These are phyloP conservation scores for Cryptoprocta ferox DNA, from an alignment of 2,797 vertebrate genomes.

Conservation along the genomic window DNA sequence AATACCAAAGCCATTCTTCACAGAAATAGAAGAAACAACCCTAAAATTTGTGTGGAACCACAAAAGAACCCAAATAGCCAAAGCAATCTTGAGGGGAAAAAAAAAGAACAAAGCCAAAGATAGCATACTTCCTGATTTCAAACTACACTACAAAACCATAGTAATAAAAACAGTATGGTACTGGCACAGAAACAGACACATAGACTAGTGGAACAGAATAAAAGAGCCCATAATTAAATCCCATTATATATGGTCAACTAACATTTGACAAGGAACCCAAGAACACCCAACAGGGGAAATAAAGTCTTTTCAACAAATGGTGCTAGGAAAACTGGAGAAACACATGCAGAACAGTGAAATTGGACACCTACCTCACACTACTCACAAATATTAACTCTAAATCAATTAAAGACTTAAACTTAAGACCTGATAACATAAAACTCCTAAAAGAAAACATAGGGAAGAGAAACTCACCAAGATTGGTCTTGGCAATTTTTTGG, in stretches of 20 bases:
- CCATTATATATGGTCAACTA: not conserved
- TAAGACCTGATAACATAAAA: not conserved
- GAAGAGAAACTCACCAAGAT: not conserved
- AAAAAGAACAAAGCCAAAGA: not conserved
- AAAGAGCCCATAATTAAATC: not conserved
- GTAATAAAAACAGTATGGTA: not conserved
- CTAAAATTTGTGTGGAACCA: not conserved
- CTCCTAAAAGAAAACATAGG: not conserved
- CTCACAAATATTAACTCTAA: not conserved
- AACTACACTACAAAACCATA: not conserved
- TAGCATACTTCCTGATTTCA: not conserved
- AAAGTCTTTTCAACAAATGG: not conserved
- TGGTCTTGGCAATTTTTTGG: not conserved
- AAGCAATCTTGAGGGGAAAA: not conserved
- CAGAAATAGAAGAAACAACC: not conserved
- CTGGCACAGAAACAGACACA: not conserved
- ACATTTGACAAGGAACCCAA: not conserved
- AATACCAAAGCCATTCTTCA: not conserved
- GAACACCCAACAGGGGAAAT: not conserved
- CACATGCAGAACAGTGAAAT: not conserved
- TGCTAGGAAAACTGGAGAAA: not conserved
- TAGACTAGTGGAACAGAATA: not conserved
- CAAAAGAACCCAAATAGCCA: not conserved
- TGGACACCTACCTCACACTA: not conserved
- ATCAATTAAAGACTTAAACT: not conserved